Conservation (phyloP, 2,888 invertebrate genomes). For the Ecdyonurus torrentis region DNA sequence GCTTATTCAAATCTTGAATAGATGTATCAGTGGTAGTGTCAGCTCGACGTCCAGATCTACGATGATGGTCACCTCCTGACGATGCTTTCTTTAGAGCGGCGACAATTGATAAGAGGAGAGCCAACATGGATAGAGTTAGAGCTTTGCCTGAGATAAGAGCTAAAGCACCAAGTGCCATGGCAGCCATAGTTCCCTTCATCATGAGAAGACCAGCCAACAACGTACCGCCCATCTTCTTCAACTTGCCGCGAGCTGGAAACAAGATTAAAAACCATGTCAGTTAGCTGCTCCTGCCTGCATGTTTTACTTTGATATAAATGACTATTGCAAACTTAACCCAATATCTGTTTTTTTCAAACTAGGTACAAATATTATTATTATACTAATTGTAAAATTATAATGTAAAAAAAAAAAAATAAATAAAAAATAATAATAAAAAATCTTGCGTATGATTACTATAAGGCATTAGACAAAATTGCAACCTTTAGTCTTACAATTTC, state of each 20-base stretch:
- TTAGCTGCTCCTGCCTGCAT: too few relatives aligned
- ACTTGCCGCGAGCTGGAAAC: conserved; percentile 54
- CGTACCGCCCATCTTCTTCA: conserved; percentile 84
- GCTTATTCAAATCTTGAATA: not conserved
- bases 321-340: too few relatives aligned
- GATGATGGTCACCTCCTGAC: not conserved
- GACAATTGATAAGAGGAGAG: conserved; percentile 60
- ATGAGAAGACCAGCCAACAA: conserved; percentile 79
- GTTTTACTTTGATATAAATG: too few relatives aligned
- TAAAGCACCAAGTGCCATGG: conserved; percentile 60
- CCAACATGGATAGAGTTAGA: conserved; percentile 66
- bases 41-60: conserved; percentile 31
- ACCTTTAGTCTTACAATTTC: too few relatives aligned
- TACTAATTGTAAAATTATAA: too few relatives aligned
- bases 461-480: too few relatives aligned
- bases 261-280: too few relatives aligned
- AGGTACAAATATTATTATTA: too few relatives aligned
- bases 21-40: conserved; percentile 11
- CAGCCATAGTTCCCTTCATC: conserved; percentile 68
- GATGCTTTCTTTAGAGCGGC: conserved; percentile 62
- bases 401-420: too few relatives aligned
- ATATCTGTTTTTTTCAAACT: too few relatives aligned
- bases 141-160: conserved; percentile 74
- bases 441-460: too few relatives aligned
- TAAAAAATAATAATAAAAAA: too few relatives aligned